Conservation (phyloP, 2,113 vertebrate species). For the Romanogobio albipinnatus region DNA sequence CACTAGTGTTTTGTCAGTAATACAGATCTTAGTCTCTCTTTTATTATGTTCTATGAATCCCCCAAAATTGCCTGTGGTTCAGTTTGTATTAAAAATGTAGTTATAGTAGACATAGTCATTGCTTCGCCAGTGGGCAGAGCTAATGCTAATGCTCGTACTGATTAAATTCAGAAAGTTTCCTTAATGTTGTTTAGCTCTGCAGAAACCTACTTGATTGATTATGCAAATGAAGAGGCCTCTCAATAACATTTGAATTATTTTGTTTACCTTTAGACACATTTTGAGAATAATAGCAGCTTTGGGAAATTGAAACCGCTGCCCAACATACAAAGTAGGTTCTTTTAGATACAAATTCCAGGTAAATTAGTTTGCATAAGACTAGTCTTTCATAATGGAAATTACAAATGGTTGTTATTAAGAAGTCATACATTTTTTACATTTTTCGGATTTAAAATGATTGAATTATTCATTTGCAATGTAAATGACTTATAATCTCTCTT, state of each 20-base stretch:
- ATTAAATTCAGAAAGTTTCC: conserved; percentile 27
- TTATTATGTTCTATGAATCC: conserved; percentile 10
- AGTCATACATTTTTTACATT: conserved; percentile 45
- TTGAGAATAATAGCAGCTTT: conserved; percentile 37
- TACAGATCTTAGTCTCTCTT: not conserved
- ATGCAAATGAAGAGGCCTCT: conserved; percentile 38
- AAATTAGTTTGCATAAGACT: conserved; percentile 28
- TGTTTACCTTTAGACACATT: conserved; percentile 38
- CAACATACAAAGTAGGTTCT: conserved; percentile 22
- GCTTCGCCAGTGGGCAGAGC: conserved; percentile 34
- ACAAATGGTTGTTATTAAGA: conserved; percentile 44
- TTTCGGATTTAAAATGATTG: conserved; percentile 48
- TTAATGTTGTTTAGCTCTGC: conserved; percentile 23
- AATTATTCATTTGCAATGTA: conserved; percentile 61
- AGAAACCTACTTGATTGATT: conserved; percentile 30
- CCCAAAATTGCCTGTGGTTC: conserved; percentile 6
- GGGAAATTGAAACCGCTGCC: conserved; percentile 39
- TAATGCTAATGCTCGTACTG: conserved; percentile 32
- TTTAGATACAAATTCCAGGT: not conserved
- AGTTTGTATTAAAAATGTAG: conserved; percentile 23
- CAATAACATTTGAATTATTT: conserved; percentile 31
- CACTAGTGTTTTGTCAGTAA: not conserved
- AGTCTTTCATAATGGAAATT: conserved; percentile 28
- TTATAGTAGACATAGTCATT: conserved; percentile 24
- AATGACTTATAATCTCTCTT: conserved; percentile 65